These are phyloP conservation scores for Clamator glandarius DNA, from an alignment of 2,797 vertebrate species.

Conservation along the genomic window DNA sequence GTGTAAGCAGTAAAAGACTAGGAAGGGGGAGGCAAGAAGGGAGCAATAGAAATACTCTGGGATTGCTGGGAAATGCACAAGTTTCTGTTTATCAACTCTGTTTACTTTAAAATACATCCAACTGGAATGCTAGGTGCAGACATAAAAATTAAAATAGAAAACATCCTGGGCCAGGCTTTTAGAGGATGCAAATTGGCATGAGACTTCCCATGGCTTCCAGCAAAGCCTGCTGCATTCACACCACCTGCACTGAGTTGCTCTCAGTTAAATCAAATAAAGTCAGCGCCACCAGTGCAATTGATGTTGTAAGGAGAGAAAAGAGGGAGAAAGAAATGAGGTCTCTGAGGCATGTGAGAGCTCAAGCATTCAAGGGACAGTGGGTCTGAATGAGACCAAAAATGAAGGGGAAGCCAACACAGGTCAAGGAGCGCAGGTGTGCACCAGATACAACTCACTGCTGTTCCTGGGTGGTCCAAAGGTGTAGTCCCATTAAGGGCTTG, in stretches of 20 bases:
- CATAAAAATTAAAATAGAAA: conserved; percentile 61
- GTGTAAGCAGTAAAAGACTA: background rate
- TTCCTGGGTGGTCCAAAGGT: conserved; percentile 62
- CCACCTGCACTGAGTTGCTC: background rate
- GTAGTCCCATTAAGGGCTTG: background rate
- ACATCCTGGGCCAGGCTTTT: conserved; percentile 49
- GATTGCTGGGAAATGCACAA: background rate
- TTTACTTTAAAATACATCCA: conserved; percentile 65
- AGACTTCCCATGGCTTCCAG: conserved; percentile 21
- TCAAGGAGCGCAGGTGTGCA: conserved; percentile 63
- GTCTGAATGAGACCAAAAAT: background rate
- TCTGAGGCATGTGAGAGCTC: background rate
- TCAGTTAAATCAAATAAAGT: background rate
- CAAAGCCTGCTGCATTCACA: background rate
- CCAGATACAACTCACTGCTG: background rate
- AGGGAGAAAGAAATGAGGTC: background rate
- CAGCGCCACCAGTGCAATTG: background rate
- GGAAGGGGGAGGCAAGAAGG: background rate
- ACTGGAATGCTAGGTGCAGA: conserved; percentile 41
- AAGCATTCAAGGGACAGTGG: background rate
- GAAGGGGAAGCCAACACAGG: conserved; percentile 2
- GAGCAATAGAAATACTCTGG: conserved; percentile 10
- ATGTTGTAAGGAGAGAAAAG: background rate
- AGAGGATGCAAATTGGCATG: conserved; percentile 37
- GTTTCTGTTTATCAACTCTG: conserved; percentile 37